Percentiles rank a stretch among this genome's conserved stretches.
phyloP scores from a whole-genome alignment of 2,888 invertebrate species.

The Lamproptera curius region DNA sequence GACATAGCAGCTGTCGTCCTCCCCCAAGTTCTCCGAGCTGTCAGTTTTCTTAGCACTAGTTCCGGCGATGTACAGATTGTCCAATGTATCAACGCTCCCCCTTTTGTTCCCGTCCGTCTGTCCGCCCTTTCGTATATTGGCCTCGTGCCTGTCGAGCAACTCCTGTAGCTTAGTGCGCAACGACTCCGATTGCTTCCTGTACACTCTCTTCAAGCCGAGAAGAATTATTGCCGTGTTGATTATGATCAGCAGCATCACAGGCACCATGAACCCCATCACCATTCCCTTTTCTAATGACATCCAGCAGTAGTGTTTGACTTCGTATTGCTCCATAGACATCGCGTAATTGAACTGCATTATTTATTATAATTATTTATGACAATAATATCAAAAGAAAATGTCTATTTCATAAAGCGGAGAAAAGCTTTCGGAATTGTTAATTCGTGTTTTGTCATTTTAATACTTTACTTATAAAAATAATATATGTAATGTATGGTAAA shows the following conservation, averaged over 20 bases:
- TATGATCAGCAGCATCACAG: constrained; percentile 82
- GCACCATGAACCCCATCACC: constrained; percentile 86
- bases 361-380: too few species aligned
- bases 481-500: too few species aligned
- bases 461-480: too few species aligned
- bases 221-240: constrained; percentile 80
- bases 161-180: constrained; percentile 66
- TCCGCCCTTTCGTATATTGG: constrained; percentile 59
- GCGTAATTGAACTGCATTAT: constrained; percentile 82
- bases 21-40: constrained; percentile 62
- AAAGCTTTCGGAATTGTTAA: too few species aligned
- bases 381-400: too few species aligned
- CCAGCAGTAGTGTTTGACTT: constrained; percentile 86
- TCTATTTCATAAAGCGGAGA: too few species aligned
- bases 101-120: constrained; percentile 44
- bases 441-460: too few species aligned
- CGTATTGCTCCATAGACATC: constrained; percentile 83
- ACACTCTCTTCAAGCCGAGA: constrained; percentile 70
- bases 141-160: constrained; percentile 60
- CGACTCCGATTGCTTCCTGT: constrained; percentile 66
- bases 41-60: constrained; percentile 67
- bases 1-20: constrained; percentile 60
- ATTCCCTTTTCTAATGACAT: constrained; percentile 87
- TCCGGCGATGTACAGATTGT: constrained; percentile 57
- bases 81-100: constrained; percentile 56